Conservation (phyloP, 2,888 invertebrate species). For the Noctua janthe region DNA sequence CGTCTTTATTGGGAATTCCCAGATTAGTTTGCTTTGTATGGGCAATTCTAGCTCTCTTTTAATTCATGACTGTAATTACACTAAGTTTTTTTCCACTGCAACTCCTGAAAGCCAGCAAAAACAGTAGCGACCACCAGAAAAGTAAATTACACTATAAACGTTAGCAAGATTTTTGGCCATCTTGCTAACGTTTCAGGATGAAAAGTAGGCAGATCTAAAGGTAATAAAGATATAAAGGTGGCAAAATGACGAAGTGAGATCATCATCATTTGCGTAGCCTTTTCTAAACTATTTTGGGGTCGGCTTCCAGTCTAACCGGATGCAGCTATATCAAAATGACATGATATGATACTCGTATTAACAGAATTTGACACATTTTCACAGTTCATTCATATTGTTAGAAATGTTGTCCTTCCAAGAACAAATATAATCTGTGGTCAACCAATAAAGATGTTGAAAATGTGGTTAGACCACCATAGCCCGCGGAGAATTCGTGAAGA, state of each 20-base stretch:
- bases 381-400: neutral
- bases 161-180: neutral
- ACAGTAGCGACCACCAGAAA: too few relatives aligned
- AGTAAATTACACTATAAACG: neutral
- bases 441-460: conserved; percentile 16
- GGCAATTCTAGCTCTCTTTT: neutral
- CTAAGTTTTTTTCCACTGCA: too few relatives aligned
- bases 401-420: conserved; percentile 3
- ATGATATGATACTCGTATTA: neutral
- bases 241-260: neutral
- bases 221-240: neutral
- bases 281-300: neutral
- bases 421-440: conserved; percentile 1
- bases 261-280: too few relatives aligned
- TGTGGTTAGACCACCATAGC: neutral
- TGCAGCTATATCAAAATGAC: neutral
- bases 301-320: neutral
- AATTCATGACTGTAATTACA: neutral
- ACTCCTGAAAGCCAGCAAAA: too few relatives aligned
- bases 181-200: too few relatives aligned
- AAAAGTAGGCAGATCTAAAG: neutral
- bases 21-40: neutral
- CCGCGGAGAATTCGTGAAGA: neutral
- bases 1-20: conserved; percentile 6
- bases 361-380: neutral